phyloP scores from a whole-genome alignment of 1,140 invertebrate species.

The Ridgeia piscesae region DNA sequence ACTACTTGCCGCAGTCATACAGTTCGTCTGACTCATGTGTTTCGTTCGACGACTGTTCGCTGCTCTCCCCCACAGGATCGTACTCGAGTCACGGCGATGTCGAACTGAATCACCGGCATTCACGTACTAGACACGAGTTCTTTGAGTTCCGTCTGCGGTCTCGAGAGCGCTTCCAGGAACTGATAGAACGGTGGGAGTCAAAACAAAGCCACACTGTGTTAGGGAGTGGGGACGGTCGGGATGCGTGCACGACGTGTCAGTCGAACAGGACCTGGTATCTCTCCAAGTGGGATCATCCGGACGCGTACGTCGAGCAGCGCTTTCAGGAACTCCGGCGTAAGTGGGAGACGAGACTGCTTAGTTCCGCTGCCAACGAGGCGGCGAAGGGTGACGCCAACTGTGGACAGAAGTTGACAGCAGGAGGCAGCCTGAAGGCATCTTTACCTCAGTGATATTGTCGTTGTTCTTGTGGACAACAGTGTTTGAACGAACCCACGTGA shows the following conservation, averaged over 20 bases:
- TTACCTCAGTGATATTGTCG: not conserved
- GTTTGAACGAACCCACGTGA: not conserved
- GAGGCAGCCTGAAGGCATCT: not conserved
- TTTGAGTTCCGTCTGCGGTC: conserved; percentile 13
- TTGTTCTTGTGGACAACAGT: not conserved
- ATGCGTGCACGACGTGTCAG: not conserved
- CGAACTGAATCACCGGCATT: not conserved
- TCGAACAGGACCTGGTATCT: conserved; percentile 7
- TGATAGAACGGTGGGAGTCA: conserved; percentile 26
- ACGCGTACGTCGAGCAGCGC: conserved; percentile 19
- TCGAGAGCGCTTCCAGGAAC: conserved; percentile 27
- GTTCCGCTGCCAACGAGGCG: not conserved
- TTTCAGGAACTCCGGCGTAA: conserved; percentile 29
- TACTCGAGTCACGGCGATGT: conserved; percentile 19
- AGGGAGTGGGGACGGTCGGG: not conserved
- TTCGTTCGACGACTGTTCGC: conserved; percentile 32
- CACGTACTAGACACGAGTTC: not conserved
- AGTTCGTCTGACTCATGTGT: conserved; percentile 37
- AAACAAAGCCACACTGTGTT: conserved; percentile 10
- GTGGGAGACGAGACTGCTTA: conserved; percentile 21
- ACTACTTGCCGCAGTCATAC: conserved; percentile 21
- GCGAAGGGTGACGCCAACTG: not conserved
- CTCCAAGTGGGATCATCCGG: conserved; percentile 11
- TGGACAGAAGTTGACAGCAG: not conserved
- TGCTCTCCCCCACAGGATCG: conserved; percentile 29